These are phyloP conservation scores for Periplaneta americana DNA, from an alignment of 1,140 invertebrate genomes.

Conservation along the genomic window DNA sequence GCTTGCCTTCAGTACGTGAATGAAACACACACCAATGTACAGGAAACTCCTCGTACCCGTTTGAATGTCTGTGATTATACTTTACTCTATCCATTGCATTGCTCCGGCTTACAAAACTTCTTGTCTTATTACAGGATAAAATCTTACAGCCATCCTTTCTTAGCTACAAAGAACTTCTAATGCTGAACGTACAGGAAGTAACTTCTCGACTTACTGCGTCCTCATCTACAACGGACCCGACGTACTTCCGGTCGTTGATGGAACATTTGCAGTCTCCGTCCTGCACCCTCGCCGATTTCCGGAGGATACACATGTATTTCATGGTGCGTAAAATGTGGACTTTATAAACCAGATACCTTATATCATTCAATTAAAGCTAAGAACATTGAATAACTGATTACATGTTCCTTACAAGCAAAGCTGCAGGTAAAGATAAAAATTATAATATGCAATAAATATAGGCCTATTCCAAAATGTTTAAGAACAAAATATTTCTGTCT, in stretches of 20 bases:
- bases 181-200: neutral
- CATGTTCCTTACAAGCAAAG: no score
- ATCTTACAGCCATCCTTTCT: neutral
- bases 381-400: no score
- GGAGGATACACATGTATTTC: neutral
- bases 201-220: neutral
- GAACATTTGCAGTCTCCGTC: neutral
- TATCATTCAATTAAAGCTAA: no score
- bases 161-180: neutral
- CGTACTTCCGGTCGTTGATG: neutral
- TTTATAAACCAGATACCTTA: no score
- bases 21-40: no score
- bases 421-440: no score
- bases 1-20: no score
- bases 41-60: no score
- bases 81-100: neutral
- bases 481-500: no score
- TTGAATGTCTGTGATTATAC: neutral
- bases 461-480: no score
- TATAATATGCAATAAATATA: no score
- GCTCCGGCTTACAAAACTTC: no score
- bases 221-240: neutral
- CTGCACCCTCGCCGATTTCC: neutral
- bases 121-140: neutral
- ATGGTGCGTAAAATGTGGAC: neutral